These are phyloP conservation scores for Xanthia icteritia DNA, from an alignment of 2,888 invertebrate species.

Conservation along the genomic window DNA sequence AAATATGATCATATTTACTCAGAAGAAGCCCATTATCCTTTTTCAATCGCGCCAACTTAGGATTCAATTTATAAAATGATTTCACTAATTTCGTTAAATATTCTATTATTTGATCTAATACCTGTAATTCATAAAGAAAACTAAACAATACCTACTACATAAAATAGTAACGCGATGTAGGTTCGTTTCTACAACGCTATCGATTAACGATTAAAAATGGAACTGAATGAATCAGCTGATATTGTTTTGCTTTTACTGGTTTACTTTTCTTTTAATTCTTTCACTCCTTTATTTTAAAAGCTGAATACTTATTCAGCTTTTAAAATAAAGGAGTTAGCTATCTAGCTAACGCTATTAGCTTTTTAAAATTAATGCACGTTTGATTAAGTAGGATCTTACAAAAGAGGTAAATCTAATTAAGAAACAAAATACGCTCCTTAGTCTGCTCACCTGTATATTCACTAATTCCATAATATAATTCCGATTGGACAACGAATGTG, in stretches of 20 bases:
- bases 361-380: background rate
- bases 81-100: constrained; percentile 88
- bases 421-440: background rate
- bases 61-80: constrained; percentile 89
- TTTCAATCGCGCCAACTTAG: constrained; percentile 86
- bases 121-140: constrained; percentile 80
- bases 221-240: constrained; percentile 52
- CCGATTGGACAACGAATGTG: constrained; percentile 82
- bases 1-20: constrained; percentile 89
- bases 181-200: background rate
- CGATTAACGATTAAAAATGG: constrained; percentile 10
- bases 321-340: background rate
- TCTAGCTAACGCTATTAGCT: background rate
- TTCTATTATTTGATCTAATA: constrained; percentile 90
- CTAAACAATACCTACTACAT: background rate
- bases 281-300: background rate
- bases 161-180: background rate
- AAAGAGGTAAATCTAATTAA: no score
- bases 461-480: constrained; percentile 88
- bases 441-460: constrained; percentile 85
- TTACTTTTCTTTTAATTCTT: background rate
- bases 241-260: constrained; percentile 5
- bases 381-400: no score
- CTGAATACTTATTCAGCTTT: background rate
- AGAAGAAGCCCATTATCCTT: constrained; percentile 82